Evolutionary conservation across 2,113 vertebrate species (phyloP), one percentile per base, ranked within the genome.

Genomic region (Aptenodytes patagonicus): DNA sequence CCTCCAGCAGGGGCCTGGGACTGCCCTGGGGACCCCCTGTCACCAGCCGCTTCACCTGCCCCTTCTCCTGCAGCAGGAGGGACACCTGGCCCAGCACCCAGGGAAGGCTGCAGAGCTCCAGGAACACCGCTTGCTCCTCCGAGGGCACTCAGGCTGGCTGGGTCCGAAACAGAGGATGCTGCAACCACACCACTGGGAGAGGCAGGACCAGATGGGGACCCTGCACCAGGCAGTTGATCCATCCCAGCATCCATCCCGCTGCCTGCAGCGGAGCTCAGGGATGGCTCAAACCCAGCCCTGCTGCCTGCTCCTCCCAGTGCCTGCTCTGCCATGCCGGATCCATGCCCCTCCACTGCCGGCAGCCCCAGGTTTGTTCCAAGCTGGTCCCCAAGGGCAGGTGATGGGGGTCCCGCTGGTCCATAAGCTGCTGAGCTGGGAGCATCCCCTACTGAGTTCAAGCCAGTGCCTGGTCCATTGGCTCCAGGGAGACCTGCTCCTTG

Each of bases 401-500:
- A 72, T 9, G 75, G 42, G 22, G 38, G 13, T 60, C 34, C 93
- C 2, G 1, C 75, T 0, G n/a, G 66, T n/a, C 24, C 86, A 17
- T 34, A 17, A 38, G 21, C 10, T 31, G 80, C 49, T 73, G 91
- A 64, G 49, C 66, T 64, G 29, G 75, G 26, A 11, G 1, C 18
- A 38, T 32, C 71, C 79, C 83, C 18, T 2, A 10, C 10, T 0
- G 4, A 55, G n/a, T 13, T 16, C 4, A 60, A 49, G 18, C 13
- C 18, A 0, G 24, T 34, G 36, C 13, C 61, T 34, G 65, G 47
- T 25, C 36, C 40, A 0, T n/a, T 0, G 0, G 11, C 29, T 31
- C 26, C 91, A n/a, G 75, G 38, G 28, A 90, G 51, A n/a, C 16
- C 77, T 75, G 65, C 25, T 75, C n/a, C 93, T 2, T 38, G 38